Percentiles rank a stretch among this genome's conserved stretches.
phyloP scores from a whole-genome alignment of 2,113 vertebrate genomes.

The Gnathonemus longibarbis region DNA sequence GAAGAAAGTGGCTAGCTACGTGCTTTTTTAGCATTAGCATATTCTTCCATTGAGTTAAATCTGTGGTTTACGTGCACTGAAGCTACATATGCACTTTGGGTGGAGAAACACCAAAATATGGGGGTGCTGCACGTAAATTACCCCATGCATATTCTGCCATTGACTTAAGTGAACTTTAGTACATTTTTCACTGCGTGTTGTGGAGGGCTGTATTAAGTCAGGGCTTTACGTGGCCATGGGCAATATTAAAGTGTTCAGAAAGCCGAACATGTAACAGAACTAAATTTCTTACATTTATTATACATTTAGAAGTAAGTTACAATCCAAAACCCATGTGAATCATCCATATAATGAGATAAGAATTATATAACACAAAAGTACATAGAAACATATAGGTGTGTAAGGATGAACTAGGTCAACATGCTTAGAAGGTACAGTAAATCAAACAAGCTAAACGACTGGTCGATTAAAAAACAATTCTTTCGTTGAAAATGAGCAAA shows the following conservation, averaged over 20 bases:
- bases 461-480: not conserved
- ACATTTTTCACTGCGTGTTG: not conserved
- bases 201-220: not conserved
- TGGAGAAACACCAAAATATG: not conserved
- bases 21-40: not conserved
- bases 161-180: not conserved
- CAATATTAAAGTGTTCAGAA: not conserved
- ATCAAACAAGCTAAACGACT: not conserved
- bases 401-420: not conserved
- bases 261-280: not conserved
- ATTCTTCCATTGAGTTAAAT: not conserved
- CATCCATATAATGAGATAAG: not conserved
- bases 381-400: not conserved
- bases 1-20: not conserved
- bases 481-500: not conserved
- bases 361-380: not conserved
- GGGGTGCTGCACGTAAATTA: not conserved
- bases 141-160: not conserved
- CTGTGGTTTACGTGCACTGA: not conserved
- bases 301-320: not conserved
- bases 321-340: not conserved
- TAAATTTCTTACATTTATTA: not conserved
- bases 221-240: not conserved
- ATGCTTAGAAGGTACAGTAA: not conserved
- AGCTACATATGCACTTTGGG: not conserved